These are phyloP conservation scores for Lathronympha strigana DNA, from an alignment of 2,888 invertebrate genomes.

Conservation along the genomic window DNA sequence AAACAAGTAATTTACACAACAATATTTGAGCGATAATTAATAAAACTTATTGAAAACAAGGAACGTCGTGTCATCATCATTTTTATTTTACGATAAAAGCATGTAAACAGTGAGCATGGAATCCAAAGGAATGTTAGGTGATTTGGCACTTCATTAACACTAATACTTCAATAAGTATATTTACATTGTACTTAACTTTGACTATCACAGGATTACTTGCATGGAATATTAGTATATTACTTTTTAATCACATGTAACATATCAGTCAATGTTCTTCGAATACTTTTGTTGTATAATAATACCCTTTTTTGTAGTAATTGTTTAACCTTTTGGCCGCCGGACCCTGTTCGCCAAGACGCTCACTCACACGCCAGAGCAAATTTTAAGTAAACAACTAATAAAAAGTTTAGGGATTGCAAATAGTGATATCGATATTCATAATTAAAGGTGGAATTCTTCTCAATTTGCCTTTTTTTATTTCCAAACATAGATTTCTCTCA, in stretches of 20 bases:
- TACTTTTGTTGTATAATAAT: slow-evolving; percentile 20
- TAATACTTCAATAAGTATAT: slow-evolving; percentile 51
- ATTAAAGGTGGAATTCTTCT: too few species aligned
- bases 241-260: slow-evolving; percentile 21
- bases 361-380: too few species aligned
- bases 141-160: slow-evolving; percentile 44
- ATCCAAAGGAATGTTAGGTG: slow-evolving; percentile 51
- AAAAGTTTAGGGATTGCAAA: too few species aligned
- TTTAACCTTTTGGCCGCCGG: too few species aligned
- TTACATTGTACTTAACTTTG: slow-evolving; percentile 54
- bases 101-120: slow-evolving; percentile 45
- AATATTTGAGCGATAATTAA: slow-evolving; percentile 54
- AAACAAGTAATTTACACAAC: slow-evolving; percentile 45
- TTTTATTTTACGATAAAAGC: slow-evolving; percentile 23
- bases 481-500: too few species aligned
- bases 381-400: too few species aligned
- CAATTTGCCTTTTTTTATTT: too few species aligned
- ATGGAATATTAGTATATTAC: slow-evolving; percentile 49
- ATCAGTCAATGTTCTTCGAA: slow-evolving; percentile 23
- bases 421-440: too few species aligned
- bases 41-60: slow-evolving; percentile 46
- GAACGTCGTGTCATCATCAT: slow-evolving; percentile 37
- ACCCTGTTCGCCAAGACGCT: too few species aligned
- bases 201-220: slow-evolving; percentile 64
- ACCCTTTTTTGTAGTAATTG: slow-evolving; percentile 4